Evolutionary conservation across 2,113 vertebrate genomes (phyloP).

Genomic region (Excalfactoria chinensis): DNA sequence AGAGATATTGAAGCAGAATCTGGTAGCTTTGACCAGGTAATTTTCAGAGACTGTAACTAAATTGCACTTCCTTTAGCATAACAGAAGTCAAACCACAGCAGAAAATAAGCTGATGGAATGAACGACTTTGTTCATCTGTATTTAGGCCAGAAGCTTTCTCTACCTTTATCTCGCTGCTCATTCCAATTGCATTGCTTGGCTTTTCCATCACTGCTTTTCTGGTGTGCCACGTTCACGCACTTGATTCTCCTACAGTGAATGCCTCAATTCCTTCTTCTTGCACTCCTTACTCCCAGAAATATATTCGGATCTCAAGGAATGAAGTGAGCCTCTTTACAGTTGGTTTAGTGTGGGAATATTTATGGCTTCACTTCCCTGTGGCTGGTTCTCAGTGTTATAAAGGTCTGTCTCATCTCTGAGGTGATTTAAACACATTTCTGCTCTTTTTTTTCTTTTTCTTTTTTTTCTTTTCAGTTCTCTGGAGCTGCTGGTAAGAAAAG

Average conservation of each 20-base stretch:
- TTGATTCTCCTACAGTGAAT: not conserved
- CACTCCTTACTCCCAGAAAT: not conserved
- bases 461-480: not conserved
- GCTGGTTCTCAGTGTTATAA: not conserved
- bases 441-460: fast-evolving
- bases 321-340: not conserved
- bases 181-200: not conserved
- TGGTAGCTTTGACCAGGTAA: not conserved
- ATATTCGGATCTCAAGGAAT: not conserved
- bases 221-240: not conserved
- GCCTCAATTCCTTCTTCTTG: not conserved
- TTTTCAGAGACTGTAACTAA: not conserved
- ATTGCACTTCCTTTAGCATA: not conserved
- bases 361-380: not conserved
- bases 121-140: fast-evolving
- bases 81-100: not conserved
- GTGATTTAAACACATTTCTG: not conserved
- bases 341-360: not conserved
- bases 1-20: not conserved
- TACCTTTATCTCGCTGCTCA: not conserved
- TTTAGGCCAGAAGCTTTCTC: not conserved
- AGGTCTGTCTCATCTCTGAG: not conserved
- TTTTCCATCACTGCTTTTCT: not conserved
- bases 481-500: not conserved
- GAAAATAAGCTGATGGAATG: not conserved